Evolutionary conservation across 2,888 invertebrate genomes (phyloP).

Genomic region (Noctuana brunneofusca): DNA sequence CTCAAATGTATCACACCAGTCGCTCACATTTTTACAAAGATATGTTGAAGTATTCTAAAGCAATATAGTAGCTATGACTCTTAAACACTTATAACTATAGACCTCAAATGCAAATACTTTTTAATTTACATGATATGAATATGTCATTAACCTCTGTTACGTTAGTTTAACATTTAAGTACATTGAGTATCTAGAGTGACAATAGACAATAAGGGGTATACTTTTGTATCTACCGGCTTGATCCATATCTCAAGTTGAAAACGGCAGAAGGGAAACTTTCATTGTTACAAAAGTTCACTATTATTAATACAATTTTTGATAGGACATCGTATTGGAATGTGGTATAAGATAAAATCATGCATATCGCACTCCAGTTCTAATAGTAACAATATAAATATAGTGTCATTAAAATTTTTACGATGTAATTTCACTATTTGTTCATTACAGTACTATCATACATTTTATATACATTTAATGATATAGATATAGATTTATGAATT

Average conservation of each 20-base stretch:
- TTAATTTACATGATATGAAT: constrained; percentile 83
- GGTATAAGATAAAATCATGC: constrained; percentile 76
- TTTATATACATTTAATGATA: constrained; percentile 76
- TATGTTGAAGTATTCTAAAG: constrained; percentile 82
- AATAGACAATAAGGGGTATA: constrained; percentile 44
- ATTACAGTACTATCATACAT: constrained; percentile 73
- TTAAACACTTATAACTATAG: constrained; percentile 81
- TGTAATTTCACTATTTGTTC: constrained; percentile 66
- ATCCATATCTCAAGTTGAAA: constrained; percentile 14
- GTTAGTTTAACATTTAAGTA: constrained; percentile 58
- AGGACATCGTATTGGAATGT: constrained; percentile 72
- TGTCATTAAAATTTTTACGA: constrained; percentile 50
- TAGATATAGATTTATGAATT: constrained; percentile 71
- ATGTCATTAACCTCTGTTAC: constrained; percentile 80
- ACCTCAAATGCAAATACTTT: constrained; percentile 83
- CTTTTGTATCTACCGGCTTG: constrained; percentile 33
- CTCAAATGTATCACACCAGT: constrained; percentile 55
- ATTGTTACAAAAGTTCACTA: constrained; percentile 18
- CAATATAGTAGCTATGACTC: constrained; percentile 81
- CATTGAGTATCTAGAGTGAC: constrained; percentile 64
- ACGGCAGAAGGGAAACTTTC: constrained; percentile 12
- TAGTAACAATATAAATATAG: constrained; percentile 49
- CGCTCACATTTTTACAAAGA: constrained; percentile 76
- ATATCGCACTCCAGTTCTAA: constrained; percentile 72
- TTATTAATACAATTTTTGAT: constrained; percentile 37